Base-by-base conservation (phyloP, 2,113 vertebrate species). In the Myxocyprinus asiaticus region DNA sequence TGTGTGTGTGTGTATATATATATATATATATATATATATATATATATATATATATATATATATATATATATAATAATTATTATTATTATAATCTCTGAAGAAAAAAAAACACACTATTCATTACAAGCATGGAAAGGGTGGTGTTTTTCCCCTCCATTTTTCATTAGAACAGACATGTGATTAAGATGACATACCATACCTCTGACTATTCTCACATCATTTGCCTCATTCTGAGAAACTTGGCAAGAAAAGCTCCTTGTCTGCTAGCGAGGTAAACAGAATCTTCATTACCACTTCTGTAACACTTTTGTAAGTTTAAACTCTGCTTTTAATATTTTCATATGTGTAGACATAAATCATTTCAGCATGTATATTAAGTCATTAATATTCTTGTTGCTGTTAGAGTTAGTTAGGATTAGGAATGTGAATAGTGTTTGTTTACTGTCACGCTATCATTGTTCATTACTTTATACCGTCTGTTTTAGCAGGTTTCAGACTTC, bases 101-200 rank as follows among this genome's bases (percentile, higher is more conserved):
- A 4, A 53, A 48, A 15, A 51, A 66, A 75, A 67, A 22, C 56
- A 22, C 6, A 14, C 56, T 58, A 75, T 79, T 69, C 50, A 67
- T 78, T 71, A 33, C 56, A 62, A 50, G 45, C 45, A 50, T 14
- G 73, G 59, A 56, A 66, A 77, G 73, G 76, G 58, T 81, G 68
- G 76, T 42, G 42, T 67, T 65, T 76, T 64, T 45, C 58, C 9
- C 68, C n/a, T 66, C 50, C 45, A 12, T 15, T 14, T 56, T 66
- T 80, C 50, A 56, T 6, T 48, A 80, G 45, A 42, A 65, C 56
- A 47, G 58, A 61, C 71, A 62, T 74, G 72, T 74, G 72, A 74
- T 74, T 43, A 58, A 62, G 45, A 68, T 56, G 22, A 33, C 22
- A 33, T 59, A 47, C 55, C 67, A 11, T 48, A 50, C 71, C 72